phyloP scores from a whole-genome alignment of 1,140 invertebrate genomes.

The Rhopalosiphum maidis region DNA sequence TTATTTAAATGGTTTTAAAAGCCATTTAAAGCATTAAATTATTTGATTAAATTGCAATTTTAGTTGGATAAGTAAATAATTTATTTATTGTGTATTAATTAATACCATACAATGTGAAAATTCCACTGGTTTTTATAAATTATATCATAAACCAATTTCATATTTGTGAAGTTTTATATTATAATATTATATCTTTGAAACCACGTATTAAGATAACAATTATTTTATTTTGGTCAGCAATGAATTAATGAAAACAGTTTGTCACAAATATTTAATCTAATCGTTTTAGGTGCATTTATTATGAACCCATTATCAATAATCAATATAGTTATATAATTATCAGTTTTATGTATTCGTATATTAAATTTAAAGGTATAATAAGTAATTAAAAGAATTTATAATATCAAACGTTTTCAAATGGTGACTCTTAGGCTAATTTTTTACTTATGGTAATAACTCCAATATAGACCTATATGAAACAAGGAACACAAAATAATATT shows the following conservation, averaged over 20 bases:
- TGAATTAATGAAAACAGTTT: not conserved
- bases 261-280: not conserved
- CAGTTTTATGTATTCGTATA: not conserved
- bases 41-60: not conserved
- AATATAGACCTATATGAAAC: not conserved
- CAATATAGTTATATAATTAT: not conserved
- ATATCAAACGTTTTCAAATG: not conserved
- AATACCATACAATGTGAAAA: not conserved
- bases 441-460: no score
- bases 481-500: not conserved
- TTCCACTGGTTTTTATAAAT: not conserved
- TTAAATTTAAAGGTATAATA: not conserved
- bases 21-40: no score
- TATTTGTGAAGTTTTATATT: not conserved
- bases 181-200: not conserved
- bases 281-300: not conserved
- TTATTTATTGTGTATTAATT: not conserved
- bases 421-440: not conserved
- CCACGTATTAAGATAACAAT: not conserved
- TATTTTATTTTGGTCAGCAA: not conserved
- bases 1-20: no score
- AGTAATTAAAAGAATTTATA: not conserved
- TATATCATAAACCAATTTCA: not conserved
- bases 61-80: not conserved
- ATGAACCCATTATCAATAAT: not conserved